These are phyloP conservation scores for Pachycephus smyrnensis DNA, from an alignment of 2,888 invertebrate genomes.

Conservation along the genomic window DNA sequence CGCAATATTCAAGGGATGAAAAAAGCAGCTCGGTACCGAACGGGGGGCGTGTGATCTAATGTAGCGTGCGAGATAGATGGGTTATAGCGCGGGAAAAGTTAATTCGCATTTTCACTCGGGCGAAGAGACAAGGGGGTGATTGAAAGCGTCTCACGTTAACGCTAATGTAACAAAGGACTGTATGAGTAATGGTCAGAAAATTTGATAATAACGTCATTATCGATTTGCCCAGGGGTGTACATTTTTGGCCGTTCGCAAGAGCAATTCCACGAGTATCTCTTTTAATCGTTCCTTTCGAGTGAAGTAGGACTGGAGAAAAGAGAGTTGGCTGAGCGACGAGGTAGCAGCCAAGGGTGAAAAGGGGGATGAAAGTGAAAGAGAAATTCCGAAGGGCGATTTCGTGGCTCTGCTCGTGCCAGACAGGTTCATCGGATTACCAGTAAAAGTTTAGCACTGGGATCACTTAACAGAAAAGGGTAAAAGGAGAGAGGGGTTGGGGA, in stretches of 20 bases:
- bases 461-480: neutral
- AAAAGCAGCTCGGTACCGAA: constrained; percentile 34
- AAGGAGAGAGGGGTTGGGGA: neutral
- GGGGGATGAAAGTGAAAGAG: neutral
- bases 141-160: constrained; percentile 32
- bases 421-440: neutral
- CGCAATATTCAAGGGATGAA: constrained; percentile 55
- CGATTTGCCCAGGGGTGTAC: constrained; percentile 24
- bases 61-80: constrained; percentile 63
- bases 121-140: constrained; percentile 34
- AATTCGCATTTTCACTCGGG: constrained; percentile 56
- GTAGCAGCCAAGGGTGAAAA: neutral
- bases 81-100: constrained; percentile 49
- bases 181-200: constrained; percentile 45
- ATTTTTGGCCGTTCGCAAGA: neutral
- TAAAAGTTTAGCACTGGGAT: neutral
- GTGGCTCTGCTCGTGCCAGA: neutral
- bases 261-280: neutral
- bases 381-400: neutral
- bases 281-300: neutral
- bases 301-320: neutral
- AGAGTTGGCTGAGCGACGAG: neutral
- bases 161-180: neutral
- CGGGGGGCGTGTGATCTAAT: constrained; percentile 54
- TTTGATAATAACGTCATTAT: constrained; percentile 52